Evolutionary conservation across 2,113 vertebrate species (phyloP), one percentile per base, ranked within the genome.

Genomic region (Rhinolophus sinicus): DNA sequence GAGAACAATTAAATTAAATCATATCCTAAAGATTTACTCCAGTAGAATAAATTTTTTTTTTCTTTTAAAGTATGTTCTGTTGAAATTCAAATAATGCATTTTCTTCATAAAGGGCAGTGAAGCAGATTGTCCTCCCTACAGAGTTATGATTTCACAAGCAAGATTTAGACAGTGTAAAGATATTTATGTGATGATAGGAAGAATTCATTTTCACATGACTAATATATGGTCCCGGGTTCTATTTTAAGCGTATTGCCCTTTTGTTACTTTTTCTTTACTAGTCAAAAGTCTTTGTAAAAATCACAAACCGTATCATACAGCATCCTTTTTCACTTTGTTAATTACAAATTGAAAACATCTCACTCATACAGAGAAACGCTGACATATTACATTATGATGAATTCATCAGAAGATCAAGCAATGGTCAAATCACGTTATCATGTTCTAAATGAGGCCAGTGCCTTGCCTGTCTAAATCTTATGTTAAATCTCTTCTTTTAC

Each of bases 1-100:
- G 52, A 87, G 30, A 95, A 95, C 84, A 98, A 96, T 97, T 95
- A 87, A 77, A 24, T 92, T 95, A 73, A 97, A 96, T 97, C 97
- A 65, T 76, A 72, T 77, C 89, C 44, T 97, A 72, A 96, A 97
- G 70, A 76, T 88, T 72, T 89, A 83, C 95, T 96, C 93, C 8
- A 93, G 73, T 72, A 35, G 90, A 97, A 52, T 94, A 62, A 88
- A 96, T 86, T 16, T 1, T 92, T 21, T 1, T 50, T 50, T 50
- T 50, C 47, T 50, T 50, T 50, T 50, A 50, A 44, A 75, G 1
- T 0, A 64, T 54, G 14, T 0, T 5, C 3, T 69, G 73, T 80
- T 96, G 69, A 93, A 62, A 58, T 90, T 98, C 50, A 94, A 89
- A 93, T 70, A 96, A 67, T 7, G 0, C 5, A 10, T 88, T 58